phyloP scores from a whole-genome alignment of 2,888 invertebrate genomes.

The Lithophane leautieri region DNA sequence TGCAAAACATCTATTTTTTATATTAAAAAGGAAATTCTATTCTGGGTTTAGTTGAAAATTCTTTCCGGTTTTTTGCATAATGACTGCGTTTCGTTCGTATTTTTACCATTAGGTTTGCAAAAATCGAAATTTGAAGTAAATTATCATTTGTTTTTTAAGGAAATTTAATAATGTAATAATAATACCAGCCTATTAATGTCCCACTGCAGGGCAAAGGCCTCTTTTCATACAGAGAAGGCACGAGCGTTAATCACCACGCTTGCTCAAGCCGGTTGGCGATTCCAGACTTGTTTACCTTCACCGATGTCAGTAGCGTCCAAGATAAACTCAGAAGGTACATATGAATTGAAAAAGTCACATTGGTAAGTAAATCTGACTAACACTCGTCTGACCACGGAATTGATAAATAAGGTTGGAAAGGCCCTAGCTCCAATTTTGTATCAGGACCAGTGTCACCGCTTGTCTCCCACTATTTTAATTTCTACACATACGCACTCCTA shows the following conservation, averaged over 20 bases:
- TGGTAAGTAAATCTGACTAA: not conserved
- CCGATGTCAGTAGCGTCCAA: not conserved
- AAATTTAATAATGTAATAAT: not conserved
- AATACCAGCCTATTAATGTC: not conserved
- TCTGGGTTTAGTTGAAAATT: slow-evolving; percentile 1
- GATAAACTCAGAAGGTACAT: not conserved
- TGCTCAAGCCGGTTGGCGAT: not conserved
- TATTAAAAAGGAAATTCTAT: slow-evolving; percentile 6
- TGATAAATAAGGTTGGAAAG: no score
- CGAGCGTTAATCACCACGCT: not conserved
- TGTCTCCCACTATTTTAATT: no score
- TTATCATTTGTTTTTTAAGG: not conserved
- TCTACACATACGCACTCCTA: no score
- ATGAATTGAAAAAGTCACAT: not conserved
- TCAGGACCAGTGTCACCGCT: no score
- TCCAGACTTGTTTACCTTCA: not conserved
- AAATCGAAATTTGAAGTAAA: not conserved
- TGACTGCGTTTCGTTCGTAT: not conserved
- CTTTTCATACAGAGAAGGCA: not conserved
- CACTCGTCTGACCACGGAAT: not conserved
- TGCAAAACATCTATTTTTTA: slow-evolving; percentile 29
- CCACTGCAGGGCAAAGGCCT: not conserved
- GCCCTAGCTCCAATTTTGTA: no score
- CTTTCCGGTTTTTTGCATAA: slow-evolving; percentile 1
- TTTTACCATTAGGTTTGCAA: not conserved